A percentile compares a stretch with the other conserved stretches of the same genome.
Conservation (phyloP, 2,888 invertebrate genomes). For the Nasonovia ribisnigri region DNA sequence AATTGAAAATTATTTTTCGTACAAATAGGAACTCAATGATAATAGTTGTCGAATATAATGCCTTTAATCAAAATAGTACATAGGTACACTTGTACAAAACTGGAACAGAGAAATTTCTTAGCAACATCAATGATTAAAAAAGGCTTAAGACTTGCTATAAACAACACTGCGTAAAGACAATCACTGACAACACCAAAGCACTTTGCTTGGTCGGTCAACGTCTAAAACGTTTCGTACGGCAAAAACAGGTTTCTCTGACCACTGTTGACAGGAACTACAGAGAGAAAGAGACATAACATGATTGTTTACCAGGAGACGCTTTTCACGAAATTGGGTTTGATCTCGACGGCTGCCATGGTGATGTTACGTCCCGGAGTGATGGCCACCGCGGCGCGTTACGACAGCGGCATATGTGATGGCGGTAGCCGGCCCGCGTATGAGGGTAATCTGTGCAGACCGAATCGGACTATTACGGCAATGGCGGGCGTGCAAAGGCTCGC, state of each 20-base stretch:
- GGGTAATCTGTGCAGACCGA: background rate
- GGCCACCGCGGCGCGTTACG: background rate
- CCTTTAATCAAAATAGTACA: background rate
- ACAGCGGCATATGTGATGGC: background rate
- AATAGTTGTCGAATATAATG: background rate
- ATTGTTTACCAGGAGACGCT: constrained; percentile 42
- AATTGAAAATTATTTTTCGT: background rate
- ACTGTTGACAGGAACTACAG: background rate
- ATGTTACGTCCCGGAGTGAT: background rate
- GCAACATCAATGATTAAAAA: background rate
- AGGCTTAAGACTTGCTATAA: background rate
- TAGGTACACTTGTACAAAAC: background rate
- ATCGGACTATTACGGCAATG: background rate
- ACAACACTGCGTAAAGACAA: background rate
- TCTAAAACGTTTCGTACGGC: background rate
- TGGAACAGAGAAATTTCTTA: background rate
- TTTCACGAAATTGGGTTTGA: constrained; percentile 45
- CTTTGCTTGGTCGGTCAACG: background rate
- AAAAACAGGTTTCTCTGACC: background rate
- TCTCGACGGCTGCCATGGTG: constrained; percentile 32
- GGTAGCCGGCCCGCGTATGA: background rate
- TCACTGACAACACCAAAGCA: background rate
- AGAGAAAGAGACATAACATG: background rate
- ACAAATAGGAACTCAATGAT: background rate
- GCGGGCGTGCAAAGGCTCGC: background rate